These are phyloP conservation scores for Bovichtus variegatus DNA, from an alignment of 2,797 vertebrate genomes.

Conservation along the genomic window DNA sequence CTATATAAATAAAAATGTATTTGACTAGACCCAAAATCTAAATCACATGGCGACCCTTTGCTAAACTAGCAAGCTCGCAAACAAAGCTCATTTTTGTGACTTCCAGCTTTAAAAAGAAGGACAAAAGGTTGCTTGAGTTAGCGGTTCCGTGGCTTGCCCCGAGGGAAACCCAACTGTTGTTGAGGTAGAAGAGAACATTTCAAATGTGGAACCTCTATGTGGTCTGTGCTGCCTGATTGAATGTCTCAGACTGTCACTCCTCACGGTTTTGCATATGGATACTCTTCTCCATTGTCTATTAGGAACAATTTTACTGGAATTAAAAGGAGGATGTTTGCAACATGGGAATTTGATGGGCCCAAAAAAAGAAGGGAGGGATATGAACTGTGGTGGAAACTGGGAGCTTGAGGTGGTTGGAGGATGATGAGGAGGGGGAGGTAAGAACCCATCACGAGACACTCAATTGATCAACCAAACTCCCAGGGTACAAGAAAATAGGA, in stretches of 20 bases:
- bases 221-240: constrained; percentile 27
- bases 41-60: neutral
- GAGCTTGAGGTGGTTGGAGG: constrained; percentile 25
- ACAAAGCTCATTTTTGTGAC: neutral
- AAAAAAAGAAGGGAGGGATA: constrained; percentile 21
- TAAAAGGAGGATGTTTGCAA: constrained; percentile 43
- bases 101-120: neutral
- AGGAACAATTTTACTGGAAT: constrained; percentile 39
- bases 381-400: constrained; percentile 39
- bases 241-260: constrained; percentile 44
- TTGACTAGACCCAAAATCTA: neutral
- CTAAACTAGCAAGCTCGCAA: neutral
- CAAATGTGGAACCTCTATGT: constrained; percentile 40
- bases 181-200: constrained; percentile 21
- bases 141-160: constrained; percentile 24
- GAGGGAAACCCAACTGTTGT: constrained; percentile 32
- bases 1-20: neutral
- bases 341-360: constrained; percentile 33
- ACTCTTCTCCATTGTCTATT: constrained; percentile 46
- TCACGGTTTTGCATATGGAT: constrained; percentile 40
- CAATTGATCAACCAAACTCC: constrained; percentile 71
- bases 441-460: constrained; percentile 64
- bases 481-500: constrained; percentile 55
- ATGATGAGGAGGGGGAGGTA: constrained; percentile 38
- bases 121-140: neutral